Evolutionary conservation across 1,140 invertebrate genomes (phyloP).

Genomic region (Drosophila melanogaster): DNA sequence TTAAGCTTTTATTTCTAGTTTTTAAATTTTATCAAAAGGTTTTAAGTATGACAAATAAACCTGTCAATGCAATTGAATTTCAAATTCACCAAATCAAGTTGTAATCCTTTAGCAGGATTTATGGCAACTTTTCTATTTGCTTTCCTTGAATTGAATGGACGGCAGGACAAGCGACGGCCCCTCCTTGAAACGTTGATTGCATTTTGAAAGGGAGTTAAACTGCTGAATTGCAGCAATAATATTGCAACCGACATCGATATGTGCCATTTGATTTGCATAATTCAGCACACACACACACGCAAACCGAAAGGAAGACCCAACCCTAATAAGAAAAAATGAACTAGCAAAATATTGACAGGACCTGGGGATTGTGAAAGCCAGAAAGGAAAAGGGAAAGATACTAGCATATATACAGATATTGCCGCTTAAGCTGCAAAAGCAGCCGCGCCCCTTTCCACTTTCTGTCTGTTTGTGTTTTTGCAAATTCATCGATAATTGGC

Average conservation of each 20-base stretch:
- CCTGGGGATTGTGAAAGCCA: conserved; percentile 26
- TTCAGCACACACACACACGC: conserved; percentile 51
- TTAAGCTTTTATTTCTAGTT: background rate
- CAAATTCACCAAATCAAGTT: conserved; percentile 9
- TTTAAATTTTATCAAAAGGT: background rate
- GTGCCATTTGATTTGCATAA: conserved; percentile 82
- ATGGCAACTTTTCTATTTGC: conserved; percentile 22
- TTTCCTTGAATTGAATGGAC: conserved; percentile 22
- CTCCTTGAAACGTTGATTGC: conserved; percentile 53
- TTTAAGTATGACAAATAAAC: conserved; percentile 12
- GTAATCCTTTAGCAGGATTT: conserved; percentile 29
- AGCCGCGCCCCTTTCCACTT: conserved; percentile 45
- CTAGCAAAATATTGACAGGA: conserved; percentile 66
- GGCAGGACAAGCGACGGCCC: conserved; percentile 7
- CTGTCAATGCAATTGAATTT: conserved; percentile 16
- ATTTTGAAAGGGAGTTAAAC: conserved; percentile 51
- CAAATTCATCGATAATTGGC: conserved; percentile 82
- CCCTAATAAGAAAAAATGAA: conserved; percentile 38
- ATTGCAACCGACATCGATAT: conserved; percentile 79
- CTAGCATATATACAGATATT: conserved; percentile 16
- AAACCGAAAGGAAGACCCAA: conserved; percentile 34
- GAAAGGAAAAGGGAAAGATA: conserved; percentile 15
- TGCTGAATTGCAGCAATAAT: conserved; percentile 81
- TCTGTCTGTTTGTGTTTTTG: conserved; percentile 76
- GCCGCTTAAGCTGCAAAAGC: conserved; percentile 67